phyloP scores from a whole-genome alignment of 2,888 invertebrate genomes.

The Diplazon laetatorius region DNA sequence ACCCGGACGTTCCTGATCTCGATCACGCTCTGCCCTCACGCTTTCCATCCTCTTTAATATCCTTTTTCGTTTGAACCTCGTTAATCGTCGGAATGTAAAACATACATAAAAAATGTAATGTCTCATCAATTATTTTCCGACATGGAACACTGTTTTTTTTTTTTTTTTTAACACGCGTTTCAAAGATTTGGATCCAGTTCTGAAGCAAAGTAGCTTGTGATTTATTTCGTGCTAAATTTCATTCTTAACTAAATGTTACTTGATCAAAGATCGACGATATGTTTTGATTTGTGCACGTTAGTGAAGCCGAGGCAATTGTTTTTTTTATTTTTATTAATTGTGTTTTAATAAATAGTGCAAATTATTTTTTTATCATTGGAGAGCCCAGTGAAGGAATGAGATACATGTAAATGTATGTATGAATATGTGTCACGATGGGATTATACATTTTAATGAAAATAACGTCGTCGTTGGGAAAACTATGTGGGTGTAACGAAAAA shows the following conservation, averaged over 20 bases:
- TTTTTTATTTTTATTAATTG: too few species aligned
- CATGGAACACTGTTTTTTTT: background rate
- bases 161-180: background rate
- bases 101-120: background rate
- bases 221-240: background rate
- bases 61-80: background rate
- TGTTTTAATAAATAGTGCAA: too few species aligned
- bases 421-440: constrained; percentile 14
- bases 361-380: constrained; percentile 31
- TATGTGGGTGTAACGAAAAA: constrained; percentile 52
- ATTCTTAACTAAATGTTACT: background rate
- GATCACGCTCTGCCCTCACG: constrained; percentile 4
- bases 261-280: background rate
- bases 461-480: constrained; percentile 56
- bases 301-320: too few species aligned
- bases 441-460: constrained; percentile 62
- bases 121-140: background rate
- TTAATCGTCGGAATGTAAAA: background rate
- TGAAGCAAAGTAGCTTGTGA: too few species aligned
- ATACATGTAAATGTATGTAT: constrained; percentile 54
- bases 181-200: too few species aligned
- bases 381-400: constrained; percentile 48
- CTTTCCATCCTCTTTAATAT: background rate
- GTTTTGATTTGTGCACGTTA: too few species aligned
- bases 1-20: constrained; percentile 29